Evolutionary conservation across 2,888 invertebrate genomes (phyloP), one percentile per base, ranked within the genome.

Genomic region (Hirudinaria manillensis): DNA sequence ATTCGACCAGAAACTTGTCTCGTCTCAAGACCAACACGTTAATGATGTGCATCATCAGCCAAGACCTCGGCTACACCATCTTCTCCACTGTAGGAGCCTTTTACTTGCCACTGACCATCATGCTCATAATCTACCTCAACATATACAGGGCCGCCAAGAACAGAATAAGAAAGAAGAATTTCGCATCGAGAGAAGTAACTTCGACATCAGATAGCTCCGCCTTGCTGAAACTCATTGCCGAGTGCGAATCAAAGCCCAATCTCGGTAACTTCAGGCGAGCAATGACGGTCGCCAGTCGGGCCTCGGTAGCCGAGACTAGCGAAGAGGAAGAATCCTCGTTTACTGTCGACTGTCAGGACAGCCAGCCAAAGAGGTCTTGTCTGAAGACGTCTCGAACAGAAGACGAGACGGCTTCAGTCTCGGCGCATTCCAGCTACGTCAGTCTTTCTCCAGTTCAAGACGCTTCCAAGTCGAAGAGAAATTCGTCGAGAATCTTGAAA

Each of bases 81-180:
- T 97, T 97, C 86, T 97, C 96, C 76, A 98, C 97, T 21, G 92
- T 93, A 86, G 93, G 94, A 79, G 97, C 98, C 34, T 99, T 99
- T 87, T 99, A 98, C 87, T 91, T 95, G 80, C 99, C 99, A 1
- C 89, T 98, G 45, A 88, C 93, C 78, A 92, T 96, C 79, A 98
- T 99, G 84, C 90, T 98, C 80, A 90, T 94, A 80, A 89, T 99
- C 51, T 99, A 99, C 87, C 95, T 94, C 92, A 95, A 93, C 88
- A 98, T 99, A 84, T 99, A 81, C 87, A 92, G 95, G 86, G 92
- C 93, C 61, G 98, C 98, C 1, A 88, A 94, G 77, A 90, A 90
- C 85, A 89, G 93, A 84, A 94, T 94, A 82, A 88, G 93, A 3
- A 85, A 85, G 79, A 84, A 83, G 77, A 81, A 81, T 34, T 84